phyloP scores from a whole-genome alignment of 2,113 vertebrate species.

The Serranochromis macrocephalus region DNA sequence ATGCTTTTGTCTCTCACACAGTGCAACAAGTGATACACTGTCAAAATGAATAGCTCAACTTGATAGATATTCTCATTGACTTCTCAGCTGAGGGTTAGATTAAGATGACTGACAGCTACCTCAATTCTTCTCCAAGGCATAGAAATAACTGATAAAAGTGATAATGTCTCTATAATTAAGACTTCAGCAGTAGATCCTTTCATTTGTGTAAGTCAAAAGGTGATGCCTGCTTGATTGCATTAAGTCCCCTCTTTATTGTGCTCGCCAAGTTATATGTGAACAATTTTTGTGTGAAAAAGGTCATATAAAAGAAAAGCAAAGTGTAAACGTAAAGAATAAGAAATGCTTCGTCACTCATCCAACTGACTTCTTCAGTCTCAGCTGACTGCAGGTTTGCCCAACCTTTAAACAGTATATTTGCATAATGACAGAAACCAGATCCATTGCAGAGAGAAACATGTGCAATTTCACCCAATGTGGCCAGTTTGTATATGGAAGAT shows the following conservation, averaged over 20 bases:
- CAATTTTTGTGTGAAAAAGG: background rate
- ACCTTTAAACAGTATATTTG: background rate
- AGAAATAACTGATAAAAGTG: background rate
- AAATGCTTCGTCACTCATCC: background rate
- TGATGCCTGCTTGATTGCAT: background rate
- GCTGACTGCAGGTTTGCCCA: background rate
- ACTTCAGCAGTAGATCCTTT: background rate
- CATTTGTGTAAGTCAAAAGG: background rate
- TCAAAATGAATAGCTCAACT: background rate
- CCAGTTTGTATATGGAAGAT: background rate
- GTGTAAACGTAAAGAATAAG: background rate
- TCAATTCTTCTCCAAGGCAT: background rate
- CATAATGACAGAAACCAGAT: background rate
- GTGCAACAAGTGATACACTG: background rate
- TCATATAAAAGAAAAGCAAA: background rate
- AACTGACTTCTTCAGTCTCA: accelerated
- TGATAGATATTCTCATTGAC: background rate
- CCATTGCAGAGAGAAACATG: background rate
- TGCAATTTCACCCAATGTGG: background rate
- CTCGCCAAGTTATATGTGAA: background rate
- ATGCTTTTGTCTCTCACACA: background rate
- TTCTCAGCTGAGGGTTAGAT: background rate
- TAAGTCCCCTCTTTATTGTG: background rate
- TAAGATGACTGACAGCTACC: accelerated
- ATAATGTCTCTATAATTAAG: background rate